These are phyloP conservation scores for Xiphorhynchus erythropygius DNA, from an alignment of 2,797 vertebrate species.

Conservation along the genomic window DNA sequence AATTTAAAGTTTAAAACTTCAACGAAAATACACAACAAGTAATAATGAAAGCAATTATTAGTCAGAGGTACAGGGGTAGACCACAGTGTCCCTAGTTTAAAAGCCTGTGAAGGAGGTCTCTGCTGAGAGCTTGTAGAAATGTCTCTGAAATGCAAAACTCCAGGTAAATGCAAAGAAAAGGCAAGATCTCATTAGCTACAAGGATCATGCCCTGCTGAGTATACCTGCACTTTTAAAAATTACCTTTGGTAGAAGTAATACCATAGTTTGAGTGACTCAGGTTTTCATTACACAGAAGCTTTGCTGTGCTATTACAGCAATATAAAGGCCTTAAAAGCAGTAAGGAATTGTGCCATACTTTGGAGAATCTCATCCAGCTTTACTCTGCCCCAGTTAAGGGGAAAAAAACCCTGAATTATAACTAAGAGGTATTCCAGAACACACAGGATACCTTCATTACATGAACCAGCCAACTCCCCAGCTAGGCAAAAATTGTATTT, in stretches of 20 bases:
- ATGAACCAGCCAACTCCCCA: background rate
- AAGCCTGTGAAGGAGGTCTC: background rate
- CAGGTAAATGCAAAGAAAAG: background rate
- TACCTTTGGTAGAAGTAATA: background rate
- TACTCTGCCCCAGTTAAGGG: background rate
- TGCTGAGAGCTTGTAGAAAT: background rate
- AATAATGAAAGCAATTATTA: background rate
- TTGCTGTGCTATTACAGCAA: background rate
- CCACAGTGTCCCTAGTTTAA: background rate
- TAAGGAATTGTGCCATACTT: background rate
- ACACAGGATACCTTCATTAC: background rate
- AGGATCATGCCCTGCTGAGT: background rate
- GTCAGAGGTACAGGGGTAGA: background rate
- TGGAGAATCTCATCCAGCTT: background rate
- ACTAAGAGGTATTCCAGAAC: background rate
- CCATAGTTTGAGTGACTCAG: background rate
- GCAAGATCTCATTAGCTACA: background rate
- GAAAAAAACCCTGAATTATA: rapidly evolving
- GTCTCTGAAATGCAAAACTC: background rate
- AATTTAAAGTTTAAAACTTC: background rate
- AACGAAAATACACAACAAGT: background rate
- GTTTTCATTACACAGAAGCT: background rate
- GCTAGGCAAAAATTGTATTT: background rate
- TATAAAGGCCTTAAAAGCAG: background rate
- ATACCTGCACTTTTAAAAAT: background rate